Conservation (phyloP, 2,888 invertebrate species). For the Cenopis cana region DNA sequence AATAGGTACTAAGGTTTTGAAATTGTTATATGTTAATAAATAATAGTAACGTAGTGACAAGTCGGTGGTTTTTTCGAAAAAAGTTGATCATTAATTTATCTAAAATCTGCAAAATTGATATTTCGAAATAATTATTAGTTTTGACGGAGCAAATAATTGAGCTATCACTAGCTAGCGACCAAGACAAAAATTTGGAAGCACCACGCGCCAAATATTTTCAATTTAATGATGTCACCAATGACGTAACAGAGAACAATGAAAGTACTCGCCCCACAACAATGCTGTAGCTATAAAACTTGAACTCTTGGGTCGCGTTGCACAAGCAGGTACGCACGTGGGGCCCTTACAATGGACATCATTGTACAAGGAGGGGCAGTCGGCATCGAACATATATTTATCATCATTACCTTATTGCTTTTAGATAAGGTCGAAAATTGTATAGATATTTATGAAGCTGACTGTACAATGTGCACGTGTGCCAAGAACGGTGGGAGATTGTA, state of each 20-base stretch:
- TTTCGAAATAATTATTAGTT: too few relatives aligned
- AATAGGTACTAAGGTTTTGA: too few relatives aligned
- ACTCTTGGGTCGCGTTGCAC: conserved; percentile 50
- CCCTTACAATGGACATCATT: conserved; percentile 36
- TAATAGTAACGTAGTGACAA: too few relatives aligned
- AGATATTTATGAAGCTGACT: too few relatives aligned
- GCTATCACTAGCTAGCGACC: too few relatives aligned
- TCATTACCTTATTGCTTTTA: not conserved
- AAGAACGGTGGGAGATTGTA: conserved; percentile 1
- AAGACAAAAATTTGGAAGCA: too few relatives aligned
- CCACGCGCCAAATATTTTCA: conserved; percentile 2
- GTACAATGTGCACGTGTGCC: conserved; percentile 18
- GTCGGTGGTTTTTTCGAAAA: too few relatives aligned
- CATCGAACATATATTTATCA: too few relatives aligned
- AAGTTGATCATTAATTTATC: too few relatives aligned
- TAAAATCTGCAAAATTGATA: too few relatives aligned
- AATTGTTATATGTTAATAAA: too few relatives aligned
- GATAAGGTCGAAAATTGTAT: not conserved
- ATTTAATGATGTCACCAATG: conserved; percentile 34
- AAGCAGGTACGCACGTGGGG: conserved; percentile 59
- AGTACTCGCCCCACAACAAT: conserved; percentile 22
- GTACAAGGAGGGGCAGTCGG: conserved; percentile 10
- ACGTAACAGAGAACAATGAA: conserved; percentile 38
- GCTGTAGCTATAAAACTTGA: conserved; percentile 41
- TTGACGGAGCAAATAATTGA: too few relatives aligned